Conservation (phyloP, 2,113 vertebrate genomes). For the Numenius arquata region DNA sequence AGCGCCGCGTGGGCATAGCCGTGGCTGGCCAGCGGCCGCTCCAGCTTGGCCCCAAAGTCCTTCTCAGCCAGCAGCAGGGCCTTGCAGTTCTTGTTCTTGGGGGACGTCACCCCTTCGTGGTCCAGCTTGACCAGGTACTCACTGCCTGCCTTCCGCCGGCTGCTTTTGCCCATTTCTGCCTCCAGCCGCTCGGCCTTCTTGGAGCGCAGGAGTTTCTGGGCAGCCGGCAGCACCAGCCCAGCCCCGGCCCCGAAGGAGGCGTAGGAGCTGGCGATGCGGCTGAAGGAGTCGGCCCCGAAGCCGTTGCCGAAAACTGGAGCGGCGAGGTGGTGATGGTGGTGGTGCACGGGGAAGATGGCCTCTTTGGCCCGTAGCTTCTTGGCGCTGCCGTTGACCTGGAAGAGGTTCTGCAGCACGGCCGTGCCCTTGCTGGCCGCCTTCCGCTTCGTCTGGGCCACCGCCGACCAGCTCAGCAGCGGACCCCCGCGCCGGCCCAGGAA, state of each 20-base stretch:
- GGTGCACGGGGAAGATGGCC: constrained; percentile 73
- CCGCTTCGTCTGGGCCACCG: constrained; percentile 79
- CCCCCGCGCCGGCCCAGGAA: constrained; percentile 70
- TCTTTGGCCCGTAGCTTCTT: constrained; percentile 84
- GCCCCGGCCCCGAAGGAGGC: constrained; percentile 78
- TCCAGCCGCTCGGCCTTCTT: constrained; percentile 77
- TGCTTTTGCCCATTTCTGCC: constrained; percentile 65
- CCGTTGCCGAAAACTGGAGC: constrained; percentile 88
- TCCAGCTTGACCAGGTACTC: constrained; percentile 95
- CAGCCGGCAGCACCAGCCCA: constrained; percentile 72
- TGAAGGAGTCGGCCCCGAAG: constrained; percentile 93
- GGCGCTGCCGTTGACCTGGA: constrained; percentile 84
- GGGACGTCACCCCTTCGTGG: constrained; percentile 95
- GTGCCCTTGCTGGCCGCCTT: constrained; percentile 75
- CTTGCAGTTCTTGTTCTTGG: constrained; percentile 95
- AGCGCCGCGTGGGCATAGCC: constrained; percentile 83
- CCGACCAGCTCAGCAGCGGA: constrained; percentile 84
- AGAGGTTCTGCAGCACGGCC: constrained; percentile 77
- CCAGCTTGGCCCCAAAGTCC: constrained; percentile 78
- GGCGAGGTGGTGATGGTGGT: constrained; percentile 65
- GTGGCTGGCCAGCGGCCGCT: constrained; percentile 73
- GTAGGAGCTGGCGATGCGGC: constrained; percentile 94
- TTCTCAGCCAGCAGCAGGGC: constrained; percentile 83
- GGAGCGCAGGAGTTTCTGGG: constrained; percentile 78
- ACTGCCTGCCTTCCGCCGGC: constrained; percentile 74